Evolutionary conservation across 2,797 vertebrate species (phyloP).

Genomic region (Clarias pachynema): DNA sequence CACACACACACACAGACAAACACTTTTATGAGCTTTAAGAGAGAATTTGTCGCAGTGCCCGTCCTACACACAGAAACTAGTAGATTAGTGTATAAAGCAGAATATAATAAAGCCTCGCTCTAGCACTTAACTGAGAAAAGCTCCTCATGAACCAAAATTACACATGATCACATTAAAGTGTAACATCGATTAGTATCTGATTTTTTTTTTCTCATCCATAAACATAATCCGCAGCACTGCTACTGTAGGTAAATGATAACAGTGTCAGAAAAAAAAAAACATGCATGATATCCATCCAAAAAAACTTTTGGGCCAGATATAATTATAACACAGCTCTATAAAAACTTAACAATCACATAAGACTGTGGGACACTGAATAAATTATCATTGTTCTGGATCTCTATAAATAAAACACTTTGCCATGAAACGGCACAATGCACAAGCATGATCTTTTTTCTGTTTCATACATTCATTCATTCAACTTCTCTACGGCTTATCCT

Average conservation of each 20-base stretch:
- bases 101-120: background rate
- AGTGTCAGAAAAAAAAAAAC: background rate
- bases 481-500: too few relatives aligned
- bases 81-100: background rate
- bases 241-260: background rate
- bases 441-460: background rate
- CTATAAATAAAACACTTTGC: background rate
- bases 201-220: background rate
- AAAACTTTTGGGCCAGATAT: too few relatives aligned
- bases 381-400: background rate
- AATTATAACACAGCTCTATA: background rate
- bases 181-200: background rate
- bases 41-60: too few relatives aligned
- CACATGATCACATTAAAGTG: background rate
- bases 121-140: background rate
- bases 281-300: background rate
- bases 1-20: background rate
- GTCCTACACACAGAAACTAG: background rate
- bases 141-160: background rate
- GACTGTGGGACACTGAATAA: background rate
- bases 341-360: background rate
- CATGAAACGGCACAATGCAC: background rate
- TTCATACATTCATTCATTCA: background rate
- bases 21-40: too few relatives aligned
- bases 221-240: background rate